Evolutionary conservation across 2,888 invertebrate genomes (phyloP), one percentile per base, ranked within the genome.

Genomic region (Agonopterix subpropinquella): DNA sequence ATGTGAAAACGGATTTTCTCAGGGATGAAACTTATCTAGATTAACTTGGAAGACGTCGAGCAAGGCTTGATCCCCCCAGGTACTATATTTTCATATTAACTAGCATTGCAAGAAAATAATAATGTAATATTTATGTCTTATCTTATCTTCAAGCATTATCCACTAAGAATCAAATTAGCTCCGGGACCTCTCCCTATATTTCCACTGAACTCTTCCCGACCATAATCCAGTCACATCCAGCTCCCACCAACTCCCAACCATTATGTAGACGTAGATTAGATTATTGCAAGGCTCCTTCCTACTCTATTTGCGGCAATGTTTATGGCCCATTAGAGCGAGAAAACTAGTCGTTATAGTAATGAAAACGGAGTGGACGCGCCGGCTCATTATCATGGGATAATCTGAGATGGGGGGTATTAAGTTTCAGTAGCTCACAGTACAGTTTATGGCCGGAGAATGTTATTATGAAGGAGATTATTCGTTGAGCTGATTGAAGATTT

Each of bases 371-470:
- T 80, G 81, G 79, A 76, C 80, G 60, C 56, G 57, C 57, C 61
- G 62, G 58, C 73, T 82, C 81, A 82, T 84, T 84, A 83, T 76
- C 79, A 74, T 71, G 72, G 80, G 80, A 81, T 85, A 81, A 84
- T 77, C 80, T 73, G 61, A 61, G 63, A 61, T 62, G 58, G 58
- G 58, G 56, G 56, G 58, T 45, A 39, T 47, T 37, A 37, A 11
- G 45, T 46, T 45, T 41, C 45, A 10, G 45, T 8, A 13, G 59
- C 57, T 64, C 57, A 60, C 39, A 39, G 39, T 39, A n/a, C 39
- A 10, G 39, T 39, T n/a, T 39, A n/a, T n/a, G 39, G 39, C 1
- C n/a, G n/a, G 39, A 39, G 39, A n/a, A 39, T 28, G 39, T 39
- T 39, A 39, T 28, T 28, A 28, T 28, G 28, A 28, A 28, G 28